Evolutionary conservation across 2,797 vertebrate genomes (phyloP), one percentile per base, ranked within the genome.

Genomic region (Lutjanus campechanus): DNA sequence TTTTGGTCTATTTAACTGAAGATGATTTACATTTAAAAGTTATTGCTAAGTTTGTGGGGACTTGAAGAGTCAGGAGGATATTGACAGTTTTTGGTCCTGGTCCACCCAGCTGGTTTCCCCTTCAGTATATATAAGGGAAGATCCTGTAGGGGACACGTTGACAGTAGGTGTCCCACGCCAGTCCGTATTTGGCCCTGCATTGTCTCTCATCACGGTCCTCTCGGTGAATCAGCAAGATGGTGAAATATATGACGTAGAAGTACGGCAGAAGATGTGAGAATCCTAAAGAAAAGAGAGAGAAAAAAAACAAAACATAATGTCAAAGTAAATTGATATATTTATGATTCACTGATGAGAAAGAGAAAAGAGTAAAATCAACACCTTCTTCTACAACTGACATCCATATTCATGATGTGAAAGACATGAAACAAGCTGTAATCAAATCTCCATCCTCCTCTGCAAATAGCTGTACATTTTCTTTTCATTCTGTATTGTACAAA

Each of bases 171-270:
- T 95, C 95, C 97, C 97, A 98, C 0, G 97, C 97, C 0, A 95
- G 87, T 22, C 97, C 97, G 0, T 98, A 98, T 74, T 98, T 98
- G 63, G 89, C 90, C 81, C 92, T 84, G 60, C 97, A 98, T 44
- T 97, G 97, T 72, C 89, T 95, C 89, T 98, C 97, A 0, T 98
- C 97, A 0, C 97, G 93, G 25, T 92, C 96, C 87, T 98, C 97
- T 0, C 97, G 92, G 77, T 98, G 97, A 74, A 97, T 91, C 88
- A 98, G 91, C 86, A 98, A 75, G 1, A 92, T 16, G 2, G 95
- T 93, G 88, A 98, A 98, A 88, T 98, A 98, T 71, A 95, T 76
- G 51, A 97, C 59, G 0, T 98, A 98, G 92, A 98, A 98, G 79
- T 98, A 98, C 13, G 97, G 97, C 68, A 98, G 89, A 19, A 97